Base-by-base conservation (phyloP, 2,888 invertebrate species). In the Spilosoma lubricipeda region DNA sequence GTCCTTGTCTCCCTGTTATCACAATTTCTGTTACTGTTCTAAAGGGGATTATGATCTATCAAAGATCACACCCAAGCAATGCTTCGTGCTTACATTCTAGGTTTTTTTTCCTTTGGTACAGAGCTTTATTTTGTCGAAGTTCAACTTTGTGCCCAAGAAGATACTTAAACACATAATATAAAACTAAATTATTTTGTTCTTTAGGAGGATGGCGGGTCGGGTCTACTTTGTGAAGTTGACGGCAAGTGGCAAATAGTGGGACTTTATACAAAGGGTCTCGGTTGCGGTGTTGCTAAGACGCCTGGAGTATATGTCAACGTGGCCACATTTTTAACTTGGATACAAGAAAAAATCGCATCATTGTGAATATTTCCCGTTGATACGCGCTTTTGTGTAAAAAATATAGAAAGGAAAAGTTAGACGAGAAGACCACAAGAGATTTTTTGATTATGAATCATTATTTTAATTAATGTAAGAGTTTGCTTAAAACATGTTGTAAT, bases 251-350 rank as follows among this genome's bases (percentile, higher is more conserved):
- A 95, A 72, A 94, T 97, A 1, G 96, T 96, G 13, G 98, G 98
- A 0, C 90, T 98, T 78, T 98, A 98, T n/a, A 92, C 97, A 48
- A 97, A 97, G 97, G 97, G 97, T 0, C 96, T 98, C 64, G 97
- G 97, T 68, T 98, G 98, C 82, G 98, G 97, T 0, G 95, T 93
- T 80, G 91, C 96, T 0, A 97, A 97, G 75, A 96, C 98, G 11
- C 97, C 98, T 0, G 98, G 97, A 0, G 98, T 97, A 36, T 98
- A 98, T 87, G 97, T 97, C 45, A 98, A 98, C 87, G 96, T 98
- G 3, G 96, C 96, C 11, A 96, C 96, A 39, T 97, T 97, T 81
- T 87, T 97, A 69, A 92, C 96, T 7, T 98, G 97, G 97, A 97
- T 98, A 90, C 96, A 96, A 82, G 93, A 91, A 71, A 95, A 95